A percentile compares a stretch with the other conserved stretches of the same genome.
Evolutionary conservation across 2,797 vertebrate species (phyloP).

Genomic region (Diplodus sargus): DNA sequence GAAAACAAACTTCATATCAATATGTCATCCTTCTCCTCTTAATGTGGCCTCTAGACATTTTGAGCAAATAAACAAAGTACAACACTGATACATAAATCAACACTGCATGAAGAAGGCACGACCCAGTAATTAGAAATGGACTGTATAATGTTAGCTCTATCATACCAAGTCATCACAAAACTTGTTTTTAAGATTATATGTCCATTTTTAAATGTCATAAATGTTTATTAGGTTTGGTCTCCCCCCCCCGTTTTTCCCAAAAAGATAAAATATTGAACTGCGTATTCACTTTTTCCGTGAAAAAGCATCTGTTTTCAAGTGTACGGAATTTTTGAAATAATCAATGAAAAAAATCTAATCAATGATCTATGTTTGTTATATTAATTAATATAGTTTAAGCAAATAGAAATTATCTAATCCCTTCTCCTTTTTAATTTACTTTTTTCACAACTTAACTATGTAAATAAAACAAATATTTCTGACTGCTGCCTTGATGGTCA

Average conservation of each 20-base stretch:
- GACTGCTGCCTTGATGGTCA: not conserved
- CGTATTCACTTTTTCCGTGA: too few species aligned
- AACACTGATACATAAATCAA: not conserved
- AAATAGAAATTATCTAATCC: too few species aligned
- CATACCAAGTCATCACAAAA: not conserved
- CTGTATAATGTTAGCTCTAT: not conserved
- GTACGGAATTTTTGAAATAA: too few species aligned
- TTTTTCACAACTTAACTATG: not conserved
- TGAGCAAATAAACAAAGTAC: not conserved
- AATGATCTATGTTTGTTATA: too few species aligned
- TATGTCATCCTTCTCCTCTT: not conserved
- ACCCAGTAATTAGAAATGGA: not conserved
- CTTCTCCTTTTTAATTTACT: too few species aligned
- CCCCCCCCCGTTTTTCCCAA: too few species aligned
- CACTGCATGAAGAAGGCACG: not conserved
- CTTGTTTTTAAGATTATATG: constrained; percentile 4
- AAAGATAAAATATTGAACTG: too few species aligned
- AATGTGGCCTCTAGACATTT: not conserved
- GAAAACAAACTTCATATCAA: not conserved
- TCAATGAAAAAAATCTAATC: too few species aligned
- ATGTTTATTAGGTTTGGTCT: not conserved
- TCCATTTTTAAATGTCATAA: not conserved
- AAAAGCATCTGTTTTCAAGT: too few species aligned
- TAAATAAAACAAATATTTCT: not conserved
- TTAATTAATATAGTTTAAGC: too few species aligned